phyloP scores from a whole-genome alignment of 2,113 vertebrate genomes.

The Callipepla californica region DNA sequence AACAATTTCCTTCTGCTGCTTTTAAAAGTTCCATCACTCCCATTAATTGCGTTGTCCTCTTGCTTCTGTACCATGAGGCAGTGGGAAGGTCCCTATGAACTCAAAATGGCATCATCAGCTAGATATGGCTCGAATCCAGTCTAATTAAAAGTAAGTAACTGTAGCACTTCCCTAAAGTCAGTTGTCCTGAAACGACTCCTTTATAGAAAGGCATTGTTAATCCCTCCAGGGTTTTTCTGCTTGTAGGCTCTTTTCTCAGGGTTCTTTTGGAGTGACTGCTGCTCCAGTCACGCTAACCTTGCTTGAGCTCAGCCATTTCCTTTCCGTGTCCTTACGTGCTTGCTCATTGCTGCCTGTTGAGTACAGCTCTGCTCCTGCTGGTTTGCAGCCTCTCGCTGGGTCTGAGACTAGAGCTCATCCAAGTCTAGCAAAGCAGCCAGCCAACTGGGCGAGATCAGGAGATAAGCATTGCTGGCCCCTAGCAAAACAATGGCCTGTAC shows the following conservation, averaged over 20 bases:
- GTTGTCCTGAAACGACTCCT: constrained; percentile 42
- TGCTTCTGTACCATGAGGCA: background rate
- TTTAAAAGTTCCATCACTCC: background rate
- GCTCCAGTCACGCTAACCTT: background rate
- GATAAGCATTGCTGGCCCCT: constrained; percentile 51
- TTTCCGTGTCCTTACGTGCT: constrained; percentile 1
- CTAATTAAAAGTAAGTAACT: constrained; percentile 55
- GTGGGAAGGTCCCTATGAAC: constrained; percentile 20
- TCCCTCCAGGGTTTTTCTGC: background rate
- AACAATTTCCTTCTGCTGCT: background rate
- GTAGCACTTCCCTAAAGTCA: constrained; percentile 29
- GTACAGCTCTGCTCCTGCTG: background rate
- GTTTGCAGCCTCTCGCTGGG: background rate
- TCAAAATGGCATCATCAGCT: constrained; percentile 6
- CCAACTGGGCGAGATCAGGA: background rate
- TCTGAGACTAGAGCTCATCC: background rate
- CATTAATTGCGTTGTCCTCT: background rate
- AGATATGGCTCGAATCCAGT: constrained; percentile 38
- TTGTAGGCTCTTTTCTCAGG: background rate
- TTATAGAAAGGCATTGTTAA: background rate
- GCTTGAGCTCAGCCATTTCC: constrained; percentile 9
- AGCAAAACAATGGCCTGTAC: constrained; percentile 63
- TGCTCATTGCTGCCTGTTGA: background rate
- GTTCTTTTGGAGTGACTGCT: background rate
- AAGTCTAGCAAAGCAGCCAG: constrained; percentile 33